Evolutionary conservation across 37 sponge, comb jelly and placozoan genomes (phyloP).

Genomic region (Agelas oroides): DNA sequence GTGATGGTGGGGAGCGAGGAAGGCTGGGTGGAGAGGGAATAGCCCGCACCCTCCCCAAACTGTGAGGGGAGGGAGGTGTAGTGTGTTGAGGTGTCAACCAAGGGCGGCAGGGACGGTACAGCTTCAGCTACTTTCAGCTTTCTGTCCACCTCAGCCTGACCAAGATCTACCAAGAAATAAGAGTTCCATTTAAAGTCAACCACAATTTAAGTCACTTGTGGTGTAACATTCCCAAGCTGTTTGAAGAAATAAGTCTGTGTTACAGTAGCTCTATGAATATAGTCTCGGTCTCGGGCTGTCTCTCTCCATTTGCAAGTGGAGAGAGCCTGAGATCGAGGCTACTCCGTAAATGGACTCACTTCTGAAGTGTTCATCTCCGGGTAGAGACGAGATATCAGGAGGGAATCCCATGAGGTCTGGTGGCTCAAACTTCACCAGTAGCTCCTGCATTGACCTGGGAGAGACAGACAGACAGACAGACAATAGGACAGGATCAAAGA

Average conservation of each 20-base stretch:
- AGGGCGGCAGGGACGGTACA: no score
- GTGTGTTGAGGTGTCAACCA: not conserved
- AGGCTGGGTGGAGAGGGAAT: not conserved
- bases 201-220: no score
- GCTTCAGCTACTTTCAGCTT: not conserved
- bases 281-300: no score
- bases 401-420: slow-evolving; percentile 70
- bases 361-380: no score
- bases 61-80: not conserved
- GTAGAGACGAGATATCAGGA: slow-evolving; percentile 9
- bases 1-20: not conserved
- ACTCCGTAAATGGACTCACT: no score
- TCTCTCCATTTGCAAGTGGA: no score
- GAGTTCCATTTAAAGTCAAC: no score
- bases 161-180: not conserved
- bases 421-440: slow-evolving; percentile 80
- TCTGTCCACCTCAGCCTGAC: not conserved
- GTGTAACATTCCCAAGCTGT: no score
- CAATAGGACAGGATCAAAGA: no score
- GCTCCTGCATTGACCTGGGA: slow-evolving; percentile 82
- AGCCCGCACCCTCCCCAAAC: not conserved
- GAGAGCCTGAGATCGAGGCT: no score
- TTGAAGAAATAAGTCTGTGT: no score
- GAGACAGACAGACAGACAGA: not conserved
- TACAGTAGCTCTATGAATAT: no score